phyloP scores from a whole-genome alignment of 2,888 invertebrate species.

The Cataglyphis altisquamis region DNA sequence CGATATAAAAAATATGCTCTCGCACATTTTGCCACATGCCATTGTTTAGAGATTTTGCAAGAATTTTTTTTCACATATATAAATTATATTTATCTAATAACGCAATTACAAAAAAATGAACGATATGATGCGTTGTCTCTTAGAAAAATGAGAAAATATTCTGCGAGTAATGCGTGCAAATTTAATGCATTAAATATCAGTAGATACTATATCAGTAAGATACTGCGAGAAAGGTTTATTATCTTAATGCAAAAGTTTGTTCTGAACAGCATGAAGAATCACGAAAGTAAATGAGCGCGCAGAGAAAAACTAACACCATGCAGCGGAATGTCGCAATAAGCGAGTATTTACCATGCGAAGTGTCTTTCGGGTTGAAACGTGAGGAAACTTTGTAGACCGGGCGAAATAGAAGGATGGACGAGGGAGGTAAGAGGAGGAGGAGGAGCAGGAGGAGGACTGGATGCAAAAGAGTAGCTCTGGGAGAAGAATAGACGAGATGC shows the following conservation, averaged over 20 bases:
- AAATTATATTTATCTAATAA: neutral
- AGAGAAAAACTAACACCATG: slow-evolving; percentile 31
- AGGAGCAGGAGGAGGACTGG: neutral
- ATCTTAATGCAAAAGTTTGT: slow-evolving; percentile 45
- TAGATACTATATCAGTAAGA: neutral
- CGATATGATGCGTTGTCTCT: neutral
- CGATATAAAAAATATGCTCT: neutral
- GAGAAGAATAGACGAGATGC: slow-evolving; percentile 78
- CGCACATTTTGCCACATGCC: neutral
- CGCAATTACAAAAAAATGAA: neutral
- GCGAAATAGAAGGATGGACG: slow-evolving; percentile 34
- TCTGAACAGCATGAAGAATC: slow-evolving; percentile 38
- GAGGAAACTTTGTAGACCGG: slow-evolving; percentile 65
- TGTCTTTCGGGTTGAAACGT: slow-evolving; percentile 59
- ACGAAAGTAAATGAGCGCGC: slow-evolving; percentile 38
- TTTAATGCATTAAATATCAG: neutral
- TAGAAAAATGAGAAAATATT: slow-evolving; percentile 10
- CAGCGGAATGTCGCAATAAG: slow-evolving; percentile 46
- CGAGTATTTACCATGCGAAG: slow-evolving; percentile 58
- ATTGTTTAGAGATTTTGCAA: neutral
- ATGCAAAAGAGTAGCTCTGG: slow-evolving; percentile 55
- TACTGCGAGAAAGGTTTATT: neutral
- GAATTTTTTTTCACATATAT: neutral
- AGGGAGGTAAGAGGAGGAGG: neutral
- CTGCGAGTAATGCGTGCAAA: neutral